Evolutionary conservation across 2,888 invertebrate species (phyloP).

Genomic region (Athetis lepigone): DNA sequence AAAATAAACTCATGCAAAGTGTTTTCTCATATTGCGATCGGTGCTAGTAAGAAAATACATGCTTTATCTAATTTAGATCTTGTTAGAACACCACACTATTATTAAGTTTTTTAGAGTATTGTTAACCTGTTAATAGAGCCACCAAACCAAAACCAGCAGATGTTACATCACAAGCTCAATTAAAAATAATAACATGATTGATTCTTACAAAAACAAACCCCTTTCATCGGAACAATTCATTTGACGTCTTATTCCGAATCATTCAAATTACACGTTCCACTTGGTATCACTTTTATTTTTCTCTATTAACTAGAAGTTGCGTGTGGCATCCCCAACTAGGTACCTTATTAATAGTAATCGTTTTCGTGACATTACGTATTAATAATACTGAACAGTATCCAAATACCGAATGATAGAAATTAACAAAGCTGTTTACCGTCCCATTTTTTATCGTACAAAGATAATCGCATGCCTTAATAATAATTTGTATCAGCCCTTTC

Average conservation of each 20-base stretch:
- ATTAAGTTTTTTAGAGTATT: constrained; percentile 18
- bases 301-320: constrained; percentile 73
- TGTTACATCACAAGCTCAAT: constrained; percentile 77
- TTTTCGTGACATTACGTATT: constrained; percentile 81
- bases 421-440: constrained; percentile 74
- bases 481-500: constrained; percentile 84
- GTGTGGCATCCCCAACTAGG: constrained; percentile 73
- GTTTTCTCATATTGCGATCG: neutral
- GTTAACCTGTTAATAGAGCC: constrained; percentile 44
- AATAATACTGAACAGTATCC: constrained; percentile 73
- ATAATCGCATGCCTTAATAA: constrained; percentile 81
- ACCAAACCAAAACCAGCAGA: constrained; percentile 72
- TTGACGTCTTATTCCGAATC: constrained; percentile 82
- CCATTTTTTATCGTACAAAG: constrained; percentile 78
- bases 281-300: constrained; percentile 67
- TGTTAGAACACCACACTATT: constrained; percentile 7
- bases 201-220: constrained; percentile 79
- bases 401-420: constrained; percentile 78
- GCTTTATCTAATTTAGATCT: constrained; percentile 6
- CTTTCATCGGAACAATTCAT: constrained; percentile 82
- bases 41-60: neutral
- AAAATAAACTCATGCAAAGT: too few species aligned
- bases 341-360: constrained; percentile 72
- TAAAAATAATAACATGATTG: constrained; percentile 86
- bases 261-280: constrained; percentile 82